Evolutionary conservation across 2,113 vertebrate genomes (phyloP).

Genomic region (Ictalurus furcatus): DNA sequence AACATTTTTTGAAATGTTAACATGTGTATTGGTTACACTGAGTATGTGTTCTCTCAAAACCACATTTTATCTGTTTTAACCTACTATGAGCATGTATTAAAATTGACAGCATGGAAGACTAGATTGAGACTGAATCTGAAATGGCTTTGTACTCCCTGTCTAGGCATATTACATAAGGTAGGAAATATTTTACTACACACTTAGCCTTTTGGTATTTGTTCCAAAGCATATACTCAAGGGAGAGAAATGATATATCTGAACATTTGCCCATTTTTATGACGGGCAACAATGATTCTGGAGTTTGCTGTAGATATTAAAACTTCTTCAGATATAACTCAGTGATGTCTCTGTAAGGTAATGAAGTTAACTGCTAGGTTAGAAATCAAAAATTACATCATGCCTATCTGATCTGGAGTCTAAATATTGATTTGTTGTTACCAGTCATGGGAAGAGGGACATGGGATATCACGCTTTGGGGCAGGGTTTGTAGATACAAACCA

Average conservation of each 20-base stretch:
- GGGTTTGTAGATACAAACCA: not conserved
- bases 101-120: not conserved
- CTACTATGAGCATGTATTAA: not conserved
- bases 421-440: not conserved
- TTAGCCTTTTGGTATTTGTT: conserved; percentile 25
- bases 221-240: conserved; percentile 1
- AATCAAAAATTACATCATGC: conserved; percentile 19
- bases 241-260: conserved; percentile 13
- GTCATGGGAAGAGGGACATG: not conserved
- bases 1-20: not conserved
- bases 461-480: not conserved
- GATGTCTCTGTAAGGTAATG: conserved; percentile 12
- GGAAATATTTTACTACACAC: conserved; percentile 28
- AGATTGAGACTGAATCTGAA: conserved; percentile 3
- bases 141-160: conserved; percentile 15
- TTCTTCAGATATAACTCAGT: conserved; percentile 5
- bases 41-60: not conserved
- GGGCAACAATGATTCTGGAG: conserved; percentile 25
- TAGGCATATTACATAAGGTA: conserved; percentile 10
- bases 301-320: conserved; percentile 10
- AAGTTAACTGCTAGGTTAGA: conserved; percentile 11
- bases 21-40: not conserved
- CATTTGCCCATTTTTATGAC: conserved; percentile 18
- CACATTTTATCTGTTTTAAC: not conserved
- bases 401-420: not conserved